Evolutionary conservation across 2,797 vertebrate genomes (phyloP), one percentile per base, ranked within the genome.

Genomic region (Hyperoplus lanceolatus): DNA sequence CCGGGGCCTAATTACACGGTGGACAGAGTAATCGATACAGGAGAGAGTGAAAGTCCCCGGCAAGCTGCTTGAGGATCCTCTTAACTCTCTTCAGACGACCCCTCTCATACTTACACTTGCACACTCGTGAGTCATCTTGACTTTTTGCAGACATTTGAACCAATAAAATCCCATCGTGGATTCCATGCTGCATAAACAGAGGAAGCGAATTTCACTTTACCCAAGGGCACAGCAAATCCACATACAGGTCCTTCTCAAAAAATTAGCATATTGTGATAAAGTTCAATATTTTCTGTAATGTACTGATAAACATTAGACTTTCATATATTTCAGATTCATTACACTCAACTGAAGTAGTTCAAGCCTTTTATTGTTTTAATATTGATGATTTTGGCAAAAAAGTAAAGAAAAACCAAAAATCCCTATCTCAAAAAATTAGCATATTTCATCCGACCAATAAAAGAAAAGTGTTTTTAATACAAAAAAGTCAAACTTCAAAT

Each of bases 11-110:
- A 94, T 94, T 94, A 95, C 90, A 83, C 63, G 75, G 83, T 80
- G 91, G 94, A 93, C 90, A 92, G 89, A 84, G 79, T 84, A 92
- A 94, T 94, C 92, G 57, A 94, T 94, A 91, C 70, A 82, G 85
- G 76, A 90, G 88, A 90, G 89, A 93, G 87, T 89, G 85, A 94
- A 93, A 89, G 91, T 92, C 89, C 92, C 88, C 79, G 90, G 87
- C 85, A 91, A 90, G 85, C 87, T 73, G 83, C 72, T 48, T 39
- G 86, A 90, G 86, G 84, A 84, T 89, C 88, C 82, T 89, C 84
- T 90, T 89, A 86, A 79, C 84, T 88, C 81, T 73, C 75, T 70
- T 69, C 80, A 79, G 68, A 84, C 54, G 42, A 82, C 82, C 84
- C 80, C 63, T 89, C 82, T 87, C 82, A 85, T 87, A 90, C 79